A percentile compares a stretch with the other conserved stretches of the same genome.
phyloP scores from a whole-genome alignment of 2,113 vertebrate genomes.

The Pedionomus torquatus region DNA sequence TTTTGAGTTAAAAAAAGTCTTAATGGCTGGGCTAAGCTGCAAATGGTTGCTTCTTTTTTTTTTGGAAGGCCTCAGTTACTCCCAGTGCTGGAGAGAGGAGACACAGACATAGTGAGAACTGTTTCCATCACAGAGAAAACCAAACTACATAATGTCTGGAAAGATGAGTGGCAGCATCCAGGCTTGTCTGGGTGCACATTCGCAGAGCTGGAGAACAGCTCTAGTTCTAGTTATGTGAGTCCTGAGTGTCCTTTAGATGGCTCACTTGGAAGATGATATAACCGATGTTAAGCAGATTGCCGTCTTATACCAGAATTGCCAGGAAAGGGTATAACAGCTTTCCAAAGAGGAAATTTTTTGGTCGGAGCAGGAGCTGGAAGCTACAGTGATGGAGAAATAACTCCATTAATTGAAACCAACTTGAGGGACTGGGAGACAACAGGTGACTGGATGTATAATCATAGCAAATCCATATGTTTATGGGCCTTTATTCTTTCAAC shows the following conservation, averaged over 20 bases:
- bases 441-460: not conserved
- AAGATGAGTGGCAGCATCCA: not conserved
- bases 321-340: not conserved
- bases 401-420: not conserved
- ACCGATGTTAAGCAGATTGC: not conserved
- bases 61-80: not conserved
- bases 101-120: not conserved
- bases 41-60: not conserved
- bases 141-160: conserved; percentile 18
- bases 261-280: not conserved
- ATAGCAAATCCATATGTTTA: not conserved
- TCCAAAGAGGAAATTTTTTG: not conserved
- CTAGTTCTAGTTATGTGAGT: not conserved
- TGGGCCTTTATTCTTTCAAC: not conserved
- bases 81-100: not conserved
- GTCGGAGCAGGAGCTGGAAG: not conserved
- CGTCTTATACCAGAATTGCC: not conserved
- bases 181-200: not conserved
- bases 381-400: not conserved
- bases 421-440: not conserved
- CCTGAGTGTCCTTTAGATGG: not conserved
- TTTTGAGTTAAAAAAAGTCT: not conserved
- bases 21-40: not conserved
- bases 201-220: not conserved
- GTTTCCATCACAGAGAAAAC: not conserved